Conservation (phyloP, 1,140 invertebrate genomes). For the Venturia canescens region DNA sequence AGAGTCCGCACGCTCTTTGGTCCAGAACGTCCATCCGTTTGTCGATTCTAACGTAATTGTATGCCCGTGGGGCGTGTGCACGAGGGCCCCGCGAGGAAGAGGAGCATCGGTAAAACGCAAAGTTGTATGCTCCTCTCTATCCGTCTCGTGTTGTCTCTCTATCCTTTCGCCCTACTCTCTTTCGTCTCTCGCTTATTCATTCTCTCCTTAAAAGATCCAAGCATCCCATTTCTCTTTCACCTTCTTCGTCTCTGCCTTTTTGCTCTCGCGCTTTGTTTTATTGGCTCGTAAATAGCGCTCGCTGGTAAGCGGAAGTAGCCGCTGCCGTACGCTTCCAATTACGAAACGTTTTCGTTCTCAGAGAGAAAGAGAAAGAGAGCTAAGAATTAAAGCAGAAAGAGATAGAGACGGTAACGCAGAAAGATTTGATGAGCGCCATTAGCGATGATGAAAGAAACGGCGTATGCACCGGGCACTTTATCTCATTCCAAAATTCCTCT, state of each 20-base stretch:
- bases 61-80: constrained; percentile 48
- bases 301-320: constrained; percentile 60
- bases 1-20: constrained; percentile 4
- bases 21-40: constrained; percentile 37
- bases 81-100: constrained; percentile 12
- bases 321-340: constrained; percentile 57
- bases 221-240: constrained; percentile 12
- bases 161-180: constrained; percentile 30
- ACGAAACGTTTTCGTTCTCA: constrained; percentile 54
- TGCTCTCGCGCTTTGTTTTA: constrained; percentile 59
- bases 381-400: no score
- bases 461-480: no score
- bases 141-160: constrained; percentile 17
- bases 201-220: constrained; percentile 43
- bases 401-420: background rate
- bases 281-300: constrained; percentile 65
- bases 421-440: constrained; percentile 13
- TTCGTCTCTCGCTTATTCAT: constrained; percentile 41
- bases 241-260: constrained; percentile 37
- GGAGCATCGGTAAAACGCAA: constrained; percentile 30
- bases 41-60: constrained; percentile 58
- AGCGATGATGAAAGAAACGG: constrained; percentile 31
- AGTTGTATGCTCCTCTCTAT: constrained; percentile 12
- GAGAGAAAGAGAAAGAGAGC: constrained; percentile 30
- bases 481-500: no score